A percentile compares a stretch with the other conserved stretches of the same genome.
These are phyloP conservation scores for Coilia nasus DNA, from an alignment of 2,797 vertebrate species.

Conservation along the genomic window DNA sequence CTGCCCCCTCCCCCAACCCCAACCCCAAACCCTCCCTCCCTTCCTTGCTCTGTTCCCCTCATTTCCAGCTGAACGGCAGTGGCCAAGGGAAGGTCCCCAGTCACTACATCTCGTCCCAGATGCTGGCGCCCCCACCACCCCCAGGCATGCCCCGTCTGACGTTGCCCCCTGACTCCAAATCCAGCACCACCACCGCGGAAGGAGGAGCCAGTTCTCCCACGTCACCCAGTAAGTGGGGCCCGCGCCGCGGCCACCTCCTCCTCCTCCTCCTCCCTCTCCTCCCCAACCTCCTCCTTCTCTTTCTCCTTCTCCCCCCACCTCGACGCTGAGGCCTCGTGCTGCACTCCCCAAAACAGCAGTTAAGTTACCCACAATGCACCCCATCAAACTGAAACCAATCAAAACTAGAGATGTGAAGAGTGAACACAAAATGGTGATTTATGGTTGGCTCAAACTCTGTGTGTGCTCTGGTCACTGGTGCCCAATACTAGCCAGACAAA, in stretches of 20 bases:
- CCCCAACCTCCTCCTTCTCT: not conserved
- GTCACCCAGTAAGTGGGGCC: conserved; percentile 86
- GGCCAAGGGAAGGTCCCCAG: conserved; percentile 90
- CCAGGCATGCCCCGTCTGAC: conserved; percentile 83
- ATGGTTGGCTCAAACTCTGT: conserved; percentile 47
- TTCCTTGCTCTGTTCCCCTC: conserved; percentile 55
- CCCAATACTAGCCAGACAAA: not conserved
- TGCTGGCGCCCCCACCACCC: conserved; percentile 85
- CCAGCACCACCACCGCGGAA: conserved; percentile 86
- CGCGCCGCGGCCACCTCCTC: conserved; percentile 21
- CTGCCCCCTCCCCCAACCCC: not conserved
- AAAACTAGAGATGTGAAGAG: not conserved
- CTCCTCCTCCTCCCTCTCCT: conserved; percentile 17
- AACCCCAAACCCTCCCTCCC: not conserved
- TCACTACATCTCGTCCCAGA: conserved; percentile 93
- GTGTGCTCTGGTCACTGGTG: conserved; percentile 40
- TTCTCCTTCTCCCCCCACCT: not conserved
- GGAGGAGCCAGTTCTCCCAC: conserved; percentile 85
- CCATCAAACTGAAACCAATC: not conserved
- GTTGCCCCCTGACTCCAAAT: conserved; percentile 87
- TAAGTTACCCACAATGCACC: conserved; percentile 4
- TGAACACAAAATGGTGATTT: not conserved
- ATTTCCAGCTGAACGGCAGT: conserved; percentile 88
- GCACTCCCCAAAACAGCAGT: not conserved
- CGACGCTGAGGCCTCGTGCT: too few relatives aligned